A percentile compares a stretch with the other conserved stretches of the same genome.
These are phyloP conservation scores for Cygnus buccinator DNA, from an alignment of 2,113 vertebrate species.

Conservation along the genomic window DNA sequence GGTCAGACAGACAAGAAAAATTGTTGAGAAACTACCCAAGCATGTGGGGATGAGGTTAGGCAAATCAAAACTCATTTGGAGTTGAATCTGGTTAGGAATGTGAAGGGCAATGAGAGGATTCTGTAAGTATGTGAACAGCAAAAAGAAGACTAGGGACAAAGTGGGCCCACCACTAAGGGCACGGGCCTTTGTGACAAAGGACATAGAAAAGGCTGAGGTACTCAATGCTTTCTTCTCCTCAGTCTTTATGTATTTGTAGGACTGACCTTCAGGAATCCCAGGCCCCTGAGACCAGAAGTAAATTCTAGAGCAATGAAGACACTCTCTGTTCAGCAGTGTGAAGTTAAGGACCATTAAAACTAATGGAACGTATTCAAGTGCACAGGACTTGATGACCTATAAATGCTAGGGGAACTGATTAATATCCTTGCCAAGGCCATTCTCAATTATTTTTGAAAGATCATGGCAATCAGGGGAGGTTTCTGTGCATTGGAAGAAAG, in stretches of 20 bases:
- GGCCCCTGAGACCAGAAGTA: not conserved
- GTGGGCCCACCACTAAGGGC: not conserved
- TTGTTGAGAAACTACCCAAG: not conserved
- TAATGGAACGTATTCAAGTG: not conserved
- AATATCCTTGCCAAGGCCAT: not conserved
- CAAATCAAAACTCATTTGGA: not conserved
- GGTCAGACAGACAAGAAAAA: not conserved
- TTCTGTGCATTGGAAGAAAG: not conserved
- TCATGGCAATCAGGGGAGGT: not conserved
- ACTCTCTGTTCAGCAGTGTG: not conserved
- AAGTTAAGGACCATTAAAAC: not conserved
- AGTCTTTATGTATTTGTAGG: not conserved
- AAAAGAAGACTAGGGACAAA: not conserved
- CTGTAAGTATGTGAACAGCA: not conserved
- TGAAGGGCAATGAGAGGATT: not conserved
- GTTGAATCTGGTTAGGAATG: not conserved
- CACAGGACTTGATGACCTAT: too few relatives aligned
- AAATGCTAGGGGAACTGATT: not conserved
- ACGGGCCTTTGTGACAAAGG: not conserved
- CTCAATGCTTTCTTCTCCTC: not conserved
- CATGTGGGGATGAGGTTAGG: not conserved
- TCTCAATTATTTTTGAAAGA: not conserved
- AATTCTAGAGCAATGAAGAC: not conserved
- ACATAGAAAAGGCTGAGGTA: not conserved
- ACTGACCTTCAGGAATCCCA: not conserved